Evolutionary conservation across 2,888 invertebrate genomes (phyloP).

Genomic region (Clivina fossor): DNA sequence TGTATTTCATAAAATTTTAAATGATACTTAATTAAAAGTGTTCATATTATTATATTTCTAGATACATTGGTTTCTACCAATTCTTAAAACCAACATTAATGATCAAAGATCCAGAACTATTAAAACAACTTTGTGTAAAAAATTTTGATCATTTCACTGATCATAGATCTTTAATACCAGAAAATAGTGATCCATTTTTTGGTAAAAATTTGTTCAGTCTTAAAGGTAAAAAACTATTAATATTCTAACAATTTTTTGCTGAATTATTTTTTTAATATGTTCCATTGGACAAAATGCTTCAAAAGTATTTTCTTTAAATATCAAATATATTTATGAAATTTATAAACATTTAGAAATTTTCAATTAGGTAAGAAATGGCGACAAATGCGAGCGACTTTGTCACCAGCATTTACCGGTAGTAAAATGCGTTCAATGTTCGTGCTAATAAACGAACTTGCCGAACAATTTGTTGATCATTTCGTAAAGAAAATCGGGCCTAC

Average conservation of each 20-base stretch:
- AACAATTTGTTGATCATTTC: slow-evolving; percentile 17
- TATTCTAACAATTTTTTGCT: background rate
- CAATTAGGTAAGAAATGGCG: slow-evolving; percentile 31
- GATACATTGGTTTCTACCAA: slow-evolving; percentile 14
- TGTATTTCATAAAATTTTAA: too few relatives aligned
- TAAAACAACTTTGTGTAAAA: slow-evolving; percentile 35
- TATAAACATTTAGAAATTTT: too few relatives aligned
- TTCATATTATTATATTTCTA: too few relatives aligned
- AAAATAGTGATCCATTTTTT: slow-evolving; percentile 31
- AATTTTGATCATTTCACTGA: slow-evolving; percentile 25
- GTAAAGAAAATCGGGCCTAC: slow-evolving; percentile 5
- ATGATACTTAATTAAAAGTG: too few relatives aligned
- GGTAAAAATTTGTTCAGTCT: slow-evolving; percentile 30
- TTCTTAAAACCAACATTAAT: slow-evolving; percentile 33
- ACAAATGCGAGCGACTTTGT: slow-evolving; percentile 32
- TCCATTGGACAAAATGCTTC: too few relatives aligned
- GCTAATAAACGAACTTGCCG: slow-evolving; percentile 26
- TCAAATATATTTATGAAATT: too few relatives aligned
- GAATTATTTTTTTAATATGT: background rate
- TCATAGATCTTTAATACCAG: slow-evolving; percentile 30
- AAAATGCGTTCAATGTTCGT: slow-evolving; percentile 32
- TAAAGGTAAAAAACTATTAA: slow-evolving; percentile 30
- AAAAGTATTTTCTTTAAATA: too few relatives aligned
- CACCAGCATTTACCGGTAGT: slow-evolving; percentile 35
- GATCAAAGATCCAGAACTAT: slow-evolving; percentile 37